Evolutionary conservation across 2,797 vertebrate species (phyloP).

Genomic region (Micromesistius poutassou): DNA sequence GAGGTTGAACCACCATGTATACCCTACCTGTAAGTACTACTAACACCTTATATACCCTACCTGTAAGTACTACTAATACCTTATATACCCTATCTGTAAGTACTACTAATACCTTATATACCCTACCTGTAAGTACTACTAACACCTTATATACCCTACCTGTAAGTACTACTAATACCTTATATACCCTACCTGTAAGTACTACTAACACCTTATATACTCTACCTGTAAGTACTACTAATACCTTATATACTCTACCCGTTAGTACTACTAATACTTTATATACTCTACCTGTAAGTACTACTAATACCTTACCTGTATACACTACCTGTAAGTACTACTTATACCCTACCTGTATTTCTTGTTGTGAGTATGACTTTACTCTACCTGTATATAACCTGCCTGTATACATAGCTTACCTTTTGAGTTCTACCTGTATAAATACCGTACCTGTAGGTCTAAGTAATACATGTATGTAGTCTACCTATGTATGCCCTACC

Average conservation of each 20-base stretch:
- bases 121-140: constrained; percentile 6
- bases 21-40: constrained; percentile 74
- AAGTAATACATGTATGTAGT: too few relatives aligned
- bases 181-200: neutral
- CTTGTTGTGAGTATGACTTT: neutral
- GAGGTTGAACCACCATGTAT: constrained; percentile 92
- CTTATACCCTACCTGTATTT: constrained; percentile 2
- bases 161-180: neutral
- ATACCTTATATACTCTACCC: too few relatives aligned
- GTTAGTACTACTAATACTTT: too few relatives aligned
- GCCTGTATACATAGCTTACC: neutral
- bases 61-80: constrained; percentile 1
- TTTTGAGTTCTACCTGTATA: neutral
- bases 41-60: neutral
- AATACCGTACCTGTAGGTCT: too few relatives aligned
- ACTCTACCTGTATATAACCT: neutral
- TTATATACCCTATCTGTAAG: constrained; percentile 19
- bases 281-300: too few relatives aligned
- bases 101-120: neutral
- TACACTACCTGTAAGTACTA: constrained; percentile 1
- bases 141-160: neutral
- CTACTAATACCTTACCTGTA: constrained; percentile 24
- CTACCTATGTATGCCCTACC: too few relatives aligned
- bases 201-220: too few relatives aligned
- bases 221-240: too few relatives aligned